These are phyloP conservation scores for Cichladusa arquata DNA, from an alignment of 2,113 vertebrate genomes.

Conservation along the genomic window DNA sequence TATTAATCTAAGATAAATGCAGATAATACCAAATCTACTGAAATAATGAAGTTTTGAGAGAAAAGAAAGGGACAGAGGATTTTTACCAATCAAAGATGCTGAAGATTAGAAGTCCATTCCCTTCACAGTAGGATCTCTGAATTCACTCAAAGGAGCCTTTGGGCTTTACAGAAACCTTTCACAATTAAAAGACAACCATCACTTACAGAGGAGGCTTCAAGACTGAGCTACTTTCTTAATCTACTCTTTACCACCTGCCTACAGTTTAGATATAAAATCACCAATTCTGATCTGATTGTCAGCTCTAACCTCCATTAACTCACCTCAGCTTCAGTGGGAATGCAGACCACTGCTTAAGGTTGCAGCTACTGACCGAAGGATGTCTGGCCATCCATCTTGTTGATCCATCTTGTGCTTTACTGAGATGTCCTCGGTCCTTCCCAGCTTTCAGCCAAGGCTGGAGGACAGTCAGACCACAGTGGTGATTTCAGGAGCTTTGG, in stretches of 20 bases:
- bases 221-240: not conserved
- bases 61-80: slow-evolving; percentile 8
- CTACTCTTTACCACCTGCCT: not conserved
- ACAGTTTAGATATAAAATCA: not conserved
- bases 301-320: not conserved
- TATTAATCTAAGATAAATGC: slow-evolving; percentile 6
- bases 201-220: not conserved
- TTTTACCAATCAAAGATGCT: not conserved
- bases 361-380: not conserved
- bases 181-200: not conserved
- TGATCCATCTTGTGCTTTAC: not conserved
- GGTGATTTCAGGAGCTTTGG: not conserved
- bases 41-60: not conserved
- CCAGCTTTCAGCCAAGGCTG: not conserved
- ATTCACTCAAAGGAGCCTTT: not conserved
- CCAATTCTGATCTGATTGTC: not conserved
- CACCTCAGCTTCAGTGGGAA: not conserved
- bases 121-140: not conserved
- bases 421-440: not conserved
- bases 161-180: not conserved
- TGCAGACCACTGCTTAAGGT: accelerated
- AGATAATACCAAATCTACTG: not conserved
- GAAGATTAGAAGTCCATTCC: not conserved
- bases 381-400: not conserved
- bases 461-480: not conserved